Percentiles rank a stretch among this genome's conserved stretches.
Evolutionary conservation across 2,113 vertebrate genomes (phyloP).

Genomic region (Ramphastos sulfuratus): DNA sequence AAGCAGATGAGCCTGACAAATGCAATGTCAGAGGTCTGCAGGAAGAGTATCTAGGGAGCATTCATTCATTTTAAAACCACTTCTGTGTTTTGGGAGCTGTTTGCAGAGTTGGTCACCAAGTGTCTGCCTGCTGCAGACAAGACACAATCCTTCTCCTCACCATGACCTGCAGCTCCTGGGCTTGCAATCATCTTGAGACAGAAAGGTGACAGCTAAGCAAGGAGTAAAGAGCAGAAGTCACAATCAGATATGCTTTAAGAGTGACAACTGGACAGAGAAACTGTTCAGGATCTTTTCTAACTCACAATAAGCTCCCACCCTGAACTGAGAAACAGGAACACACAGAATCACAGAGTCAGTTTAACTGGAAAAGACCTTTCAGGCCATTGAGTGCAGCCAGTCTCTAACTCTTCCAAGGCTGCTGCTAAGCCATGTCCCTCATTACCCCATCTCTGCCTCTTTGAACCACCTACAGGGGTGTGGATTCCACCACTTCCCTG

Average conservation of each 20-base stretch:
- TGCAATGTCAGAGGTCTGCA: neutral
- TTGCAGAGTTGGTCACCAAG: neutral
- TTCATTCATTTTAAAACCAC: neutral
- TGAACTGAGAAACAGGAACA: neutral
- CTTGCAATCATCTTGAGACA: neutral
- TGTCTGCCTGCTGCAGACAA: neutral
- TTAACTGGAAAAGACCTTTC: no score
- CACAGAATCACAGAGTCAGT: no score
- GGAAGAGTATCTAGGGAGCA: neutral
- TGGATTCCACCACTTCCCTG: no score
- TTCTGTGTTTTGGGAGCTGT: neutral
- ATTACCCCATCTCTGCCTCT: no score
- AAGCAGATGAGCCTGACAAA: neutral
- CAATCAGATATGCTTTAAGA: neutral
- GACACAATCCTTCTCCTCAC: neutral
- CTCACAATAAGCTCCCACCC: accelerated
- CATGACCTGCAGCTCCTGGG: neutral
- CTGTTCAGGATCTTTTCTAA: no score
- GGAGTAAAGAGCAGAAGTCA: neutral
- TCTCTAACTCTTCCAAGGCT: no score
- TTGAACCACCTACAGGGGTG: no score
- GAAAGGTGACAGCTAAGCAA: neutral
- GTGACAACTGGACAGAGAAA: neutral
- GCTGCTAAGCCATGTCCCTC: no score
- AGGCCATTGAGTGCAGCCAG: no score